Conservation (phyloP, 2,888 invertebrate genomes). For the Dermolepida albohirtum region DNA sequence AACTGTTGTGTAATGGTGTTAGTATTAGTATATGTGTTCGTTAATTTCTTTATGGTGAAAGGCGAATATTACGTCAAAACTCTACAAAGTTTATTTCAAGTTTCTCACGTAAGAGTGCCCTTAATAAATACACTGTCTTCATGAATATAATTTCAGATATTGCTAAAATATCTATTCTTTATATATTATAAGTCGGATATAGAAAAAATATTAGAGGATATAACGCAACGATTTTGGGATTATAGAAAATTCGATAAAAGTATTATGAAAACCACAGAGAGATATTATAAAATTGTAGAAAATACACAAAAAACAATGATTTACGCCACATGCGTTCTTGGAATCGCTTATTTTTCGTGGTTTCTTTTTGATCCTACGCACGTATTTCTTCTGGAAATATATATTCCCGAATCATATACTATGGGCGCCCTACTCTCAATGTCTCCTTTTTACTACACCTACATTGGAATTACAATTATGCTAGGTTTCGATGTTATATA, state of each 20-base stretch:
- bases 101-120: too few species aligned
- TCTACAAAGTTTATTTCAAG: background rate
- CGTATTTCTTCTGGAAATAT: background rate
- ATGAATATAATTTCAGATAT: background rate
- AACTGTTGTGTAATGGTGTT: background rate
- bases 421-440: background rate
- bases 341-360: too few species aligned
- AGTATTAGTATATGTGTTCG: background rate
- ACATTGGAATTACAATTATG: background rate
- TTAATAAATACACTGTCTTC: too few species aligned
- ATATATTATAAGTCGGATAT: slow-evolving; percentile 4
- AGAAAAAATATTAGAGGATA: slow-evolving; percentile 3
- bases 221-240: background rate
- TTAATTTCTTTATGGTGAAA: background rate
- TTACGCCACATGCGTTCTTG: too few species aligned
- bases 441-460: background rate
- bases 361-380: too few species aligned
- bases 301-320: too few species aligned
- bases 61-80: slow-evolving; percentile 12
- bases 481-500: background rate
- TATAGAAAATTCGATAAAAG: too few species aligned
- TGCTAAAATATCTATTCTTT: slow-evolving; percentile 5
- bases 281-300: too few species aligned
- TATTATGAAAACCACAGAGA: too few species aligned
- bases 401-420: background rate